Evolutionary conservation across 1,140 invertebrate genomes (phyloP).

Genomic region (Brevipalpus yothersi): DNA sequence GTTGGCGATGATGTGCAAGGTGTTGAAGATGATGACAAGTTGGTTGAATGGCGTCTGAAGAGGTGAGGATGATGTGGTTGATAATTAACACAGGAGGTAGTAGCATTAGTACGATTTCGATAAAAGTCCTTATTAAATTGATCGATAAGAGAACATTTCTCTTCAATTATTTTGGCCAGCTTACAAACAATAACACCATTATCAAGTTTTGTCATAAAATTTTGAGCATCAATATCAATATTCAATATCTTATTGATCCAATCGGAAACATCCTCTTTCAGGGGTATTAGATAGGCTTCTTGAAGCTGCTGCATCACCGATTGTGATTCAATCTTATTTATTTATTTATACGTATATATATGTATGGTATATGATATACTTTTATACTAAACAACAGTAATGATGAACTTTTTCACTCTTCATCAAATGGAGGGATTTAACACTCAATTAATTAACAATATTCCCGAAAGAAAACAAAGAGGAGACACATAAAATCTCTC

Average conservation of each 20-base stretch:
- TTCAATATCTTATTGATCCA: neutral
- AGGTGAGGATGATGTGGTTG: neutral
- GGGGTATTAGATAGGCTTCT: conserved; percentile 44
- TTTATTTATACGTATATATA: too few relatives aligned
- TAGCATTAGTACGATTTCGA: neutral
- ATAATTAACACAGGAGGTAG: neutral
- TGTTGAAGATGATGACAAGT: neutral
- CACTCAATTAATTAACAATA: too few relatives aligned
- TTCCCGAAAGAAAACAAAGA: too few relatives aligned
- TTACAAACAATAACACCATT: conserved; percentile 53
- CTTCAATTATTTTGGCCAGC: conserved; percentile 44
- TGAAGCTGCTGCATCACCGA: conserved; percentile 22
- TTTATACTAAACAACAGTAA: too few relatives aligned
- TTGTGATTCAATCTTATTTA: too few relatives aligned
- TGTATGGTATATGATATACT: too few relatives aligned
- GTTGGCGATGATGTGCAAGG: neutral
- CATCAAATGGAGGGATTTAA: too few relatives aligned
- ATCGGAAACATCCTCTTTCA: conserved; percentile 43
- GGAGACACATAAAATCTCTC: too few relatives aligned
- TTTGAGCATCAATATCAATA: conserved; percentile 26
- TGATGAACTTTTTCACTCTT: too few relatives aligned
- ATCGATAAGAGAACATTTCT: conserved; percentile 18
- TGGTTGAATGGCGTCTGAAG: neutral
- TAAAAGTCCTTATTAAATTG: neutral
- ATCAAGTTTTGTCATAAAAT: conserved; percentile 48